Percentiles rank a stretch among this genome's conserved stretches.
phyloP scores from a whole-genome alignment of 2,888 invertebrate genomes.

The Drosophila borborema region DNA sequence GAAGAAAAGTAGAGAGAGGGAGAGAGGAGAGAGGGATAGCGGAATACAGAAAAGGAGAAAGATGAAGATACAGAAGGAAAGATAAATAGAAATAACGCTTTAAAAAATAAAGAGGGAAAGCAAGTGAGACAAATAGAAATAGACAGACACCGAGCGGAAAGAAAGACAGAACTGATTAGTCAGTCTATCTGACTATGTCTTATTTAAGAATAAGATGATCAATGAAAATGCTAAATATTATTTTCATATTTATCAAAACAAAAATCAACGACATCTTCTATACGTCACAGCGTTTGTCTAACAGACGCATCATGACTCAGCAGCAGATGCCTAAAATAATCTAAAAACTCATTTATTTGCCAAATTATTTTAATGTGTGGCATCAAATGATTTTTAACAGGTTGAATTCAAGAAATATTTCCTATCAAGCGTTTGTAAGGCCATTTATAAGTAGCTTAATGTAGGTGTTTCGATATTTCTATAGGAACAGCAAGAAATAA shows the following conservation, averaged over 20 bases:
- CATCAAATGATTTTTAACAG: conserved; percentile 55
- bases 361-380: conserved; percentile 61
- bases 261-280: conserved; percentile 12
- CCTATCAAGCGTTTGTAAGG: conserved; percentile 21
- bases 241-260: conserved; percentile 2
- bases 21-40: background rate
- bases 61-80: no score
- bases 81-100: background rate
- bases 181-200: background rate
- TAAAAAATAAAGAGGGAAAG: background rate
- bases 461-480: conserved; percentile 21
- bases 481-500: conserved; percentile 8
- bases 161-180: no score
- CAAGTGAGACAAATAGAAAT: background rate
- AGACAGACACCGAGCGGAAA: background rate
- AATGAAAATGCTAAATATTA: background rate
- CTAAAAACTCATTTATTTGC: conserved; percentile 59
- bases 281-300: conserved; percentile 60
- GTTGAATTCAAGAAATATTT: conserved; percentile 49
- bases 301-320: conserved; percentile 66
- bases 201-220: background rate
- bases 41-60: background rate
- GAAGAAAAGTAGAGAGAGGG: background rate
- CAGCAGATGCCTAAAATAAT: conserved; percentile 63
- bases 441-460: conserved; percentile 21